Base-by-base conservation (phyloP, 2,888 invertebrate species). In the Drosophila testacea region DNA sequence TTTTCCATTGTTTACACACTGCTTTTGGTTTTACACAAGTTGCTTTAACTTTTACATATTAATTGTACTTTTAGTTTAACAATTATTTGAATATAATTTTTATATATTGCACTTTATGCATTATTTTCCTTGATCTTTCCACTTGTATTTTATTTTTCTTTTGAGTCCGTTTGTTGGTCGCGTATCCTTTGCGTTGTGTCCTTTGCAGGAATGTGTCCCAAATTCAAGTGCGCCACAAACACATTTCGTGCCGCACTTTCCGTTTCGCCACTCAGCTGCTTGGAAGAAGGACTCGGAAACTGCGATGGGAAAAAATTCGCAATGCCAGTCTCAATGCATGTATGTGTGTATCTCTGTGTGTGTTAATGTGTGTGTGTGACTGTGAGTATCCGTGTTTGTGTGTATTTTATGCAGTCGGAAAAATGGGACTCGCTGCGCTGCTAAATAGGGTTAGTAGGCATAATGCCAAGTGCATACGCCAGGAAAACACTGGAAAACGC, bases 391-490 rank as follows among this genome's bases (percentile, higher is more conserved):
- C 22, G 22, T 22, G 22, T 22, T 22, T 22, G 32, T 66, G 30
- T 38, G 65, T 46, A 13, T 51, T 62, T 50, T 68, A 74, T 83
- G 88, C 86, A 85, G 83, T 71, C 67, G 42, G 41, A 67, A 74
- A 92, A 92, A 91, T 92, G 91, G 92, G 91, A 91, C 92, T 92
- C 86, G 90, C 66, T 87, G 84, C 76, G 89, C 90, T 91, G 90
- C 88, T 91, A 92, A 92, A 92, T 91, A 91, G 92, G 92, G 92
- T 92, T 91, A 92, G 90, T 91, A 90, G 92, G 91, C 91, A 92
- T 91, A 91, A 92, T 92, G 92, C 92, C 92, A 92, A 92, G 92
- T 92, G 92, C 92, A 92, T 91, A 70, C 75, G 51, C 9, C 64
- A 57, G 64, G 64, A 64, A 64, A 64, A 59, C 32, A 36, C 38